phyloP scores from a whole-genome alignment of 2,888 invertebrate genomes.

The Allophyes oxyacanthae region DNA sequence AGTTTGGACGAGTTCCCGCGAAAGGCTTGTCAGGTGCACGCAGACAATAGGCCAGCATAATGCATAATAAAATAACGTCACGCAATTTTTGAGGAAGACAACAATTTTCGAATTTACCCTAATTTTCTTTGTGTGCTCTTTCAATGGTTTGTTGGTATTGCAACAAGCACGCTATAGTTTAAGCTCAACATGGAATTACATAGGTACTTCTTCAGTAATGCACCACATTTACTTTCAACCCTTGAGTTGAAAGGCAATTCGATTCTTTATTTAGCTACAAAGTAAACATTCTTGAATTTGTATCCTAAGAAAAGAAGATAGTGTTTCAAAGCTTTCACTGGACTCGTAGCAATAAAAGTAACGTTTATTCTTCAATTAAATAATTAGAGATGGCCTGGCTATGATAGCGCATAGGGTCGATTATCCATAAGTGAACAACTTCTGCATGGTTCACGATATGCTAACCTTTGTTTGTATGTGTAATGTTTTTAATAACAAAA shows the following conservation, averaged over 20 bases:
- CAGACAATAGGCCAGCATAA: slow-evolving; percentile 61
- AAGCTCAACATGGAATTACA: not conserved
- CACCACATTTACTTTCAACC: not conserved
- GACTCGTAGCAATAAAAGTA: too few relatives aligned
- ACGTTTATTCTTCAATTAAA: too few relatives aligned
- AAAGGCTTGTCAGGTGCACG: slow-evolving; percentile 55
- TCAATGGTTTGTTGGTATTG: slow-evolving; percentile 16
- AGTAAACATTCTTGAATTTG: too few relatives aligned
- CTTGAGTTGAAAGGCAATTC: not conserved
- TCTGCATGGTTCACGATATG: too few relatives aligned
- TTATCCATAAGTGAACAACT: too few relatives aligned
- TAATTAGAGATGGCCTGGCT: too few relatives aligned
- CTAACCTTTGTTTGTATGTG: too few relatives aligned
- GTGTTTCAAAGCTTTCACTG: too few relatives aligned
- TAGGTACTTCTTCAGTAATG: not conserved
- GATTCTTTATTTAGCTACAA: too few relatives aligned
- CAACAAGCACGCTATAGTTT: slow-evolving; percentile 14
- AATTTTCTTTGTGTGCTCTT: slow-evolving; percentile 43
- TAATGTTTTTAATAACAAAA: too few relatives aligned
- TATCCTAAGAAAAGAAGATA: too few relatives aligned
- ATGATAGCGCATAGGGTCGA: too few relatives aligned
- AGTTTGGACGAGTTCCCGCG: slow-evolving; percentile 67
- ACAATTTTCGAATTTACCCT: slow-evolving; percentile 57
- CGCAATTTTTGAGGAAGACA: slow-evolving; percentile 48
- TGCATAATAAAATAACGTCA: slow-evolving; percentile 60